Percentiles rank a stretch among this genome's conserved stretches.
These are phyloP conservation scores for Melangyna quadrimaculata DNA, from an alignment of 2,888 invertebrate species.

Conservation along the genomic window DNA sequence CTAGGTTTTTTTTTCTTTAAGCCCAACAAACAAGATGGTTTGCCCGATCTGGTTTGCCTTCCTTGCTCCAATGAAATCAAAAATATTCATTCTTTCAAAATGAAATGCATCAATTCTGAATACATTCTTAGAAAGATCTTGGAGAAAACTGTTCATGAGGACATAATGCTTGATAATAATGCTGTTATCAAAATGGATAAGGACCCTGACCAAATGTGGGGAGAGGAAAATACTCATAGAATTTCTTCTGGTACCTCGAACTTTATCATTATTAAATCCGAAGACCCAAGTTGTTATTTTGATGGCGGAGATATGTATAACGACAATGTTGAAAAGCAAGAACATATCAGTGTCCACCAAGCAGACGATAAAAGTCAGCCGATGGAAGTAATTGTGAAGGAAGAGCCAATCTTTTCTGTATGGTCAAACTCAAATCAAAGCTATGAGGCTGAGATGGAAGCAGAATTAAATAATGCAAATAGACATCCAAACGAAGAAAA, in stretches of 20 bases:
- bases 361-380: not conserved
- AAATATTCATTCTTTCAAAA: not conserved
- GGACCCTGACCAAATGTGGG: not conserved
- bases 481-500: slow-evolving; percentile 32
- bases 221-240: not conserved
- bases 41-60: not conserved
- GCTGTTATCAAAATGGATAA: not conserved
- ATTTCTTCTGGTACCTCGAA: not conserved
- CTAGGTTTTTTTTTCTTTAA: not conserved
- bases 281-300: not conserved
- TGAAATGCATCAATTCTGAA: not conserved
- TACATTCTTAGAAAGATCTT: not conserved
- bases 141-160: not conserved
- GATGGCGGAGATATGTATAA: not conserved
- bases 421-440: too few species aligned
- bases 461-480: not conserved
- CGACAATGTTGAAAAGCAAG: not conserved
- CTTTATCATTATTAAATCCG: not conserved
- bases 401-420: not conserved
- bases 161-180: not conserved
- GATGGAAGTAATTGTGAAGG: not conserved
- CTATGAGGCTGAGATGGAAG: not conserved
- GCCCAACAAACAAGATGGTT: not conserved
- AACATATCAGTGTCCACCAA: not conserved
- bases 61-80: not conserved